phyloP scores from a whole-genome alignment of 64 coral and sea anemone genomes.

The Platygyra sinensis region DNA sequence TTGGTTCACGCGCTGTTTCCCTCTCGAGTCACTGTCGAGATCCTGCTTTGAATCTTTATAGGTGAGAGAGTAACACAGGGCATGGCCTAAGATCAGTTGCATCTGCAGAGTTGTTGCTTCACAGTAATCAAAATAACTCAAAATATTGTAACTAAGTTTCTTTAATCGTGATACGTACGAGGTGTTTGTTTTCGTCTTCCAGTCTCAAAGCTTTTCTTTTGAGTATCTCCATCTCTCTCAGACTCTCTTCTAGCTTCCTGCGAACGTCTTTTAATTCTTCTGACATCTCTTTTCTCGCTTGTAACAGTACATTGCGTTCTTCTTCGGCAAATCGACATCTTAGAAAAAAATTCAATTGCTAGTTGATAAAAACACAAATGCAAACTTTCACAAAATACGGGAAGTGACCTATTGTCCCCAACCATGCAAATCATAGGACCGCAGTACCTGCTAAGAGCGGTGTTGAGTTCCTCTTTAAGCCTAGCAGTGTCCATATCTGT shows the following conservation, averaged over 20 bases:
- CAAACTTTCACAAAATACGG: too few species aligned
- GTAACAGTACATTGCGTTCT: background rate
- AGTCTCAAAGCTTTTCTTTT: constrained; percentile 28
- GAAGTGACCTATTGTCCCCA: background rate
- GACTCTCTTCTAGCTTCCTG: constrained; percentile 2
- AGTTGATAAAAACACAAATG: too few species aligned
- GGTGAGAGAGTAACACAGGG: too few species aligned
- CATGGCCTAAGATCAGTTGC: too few species aligned
- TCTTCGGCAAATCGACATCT: constrained; percentile 20
- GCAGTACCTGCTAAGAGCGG: constrained; percentile 15
- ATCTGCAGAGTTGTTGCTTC: background rate
- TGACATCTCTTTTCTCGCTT: constrained; percentile 34
- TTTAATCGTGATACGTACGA: background rate
- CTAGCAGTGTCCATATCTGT: background rate
- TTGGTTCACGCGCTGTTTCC: too few species aligned
- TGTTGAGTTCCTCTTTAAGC: constrained; percentile 22
- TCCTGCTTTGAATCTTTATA: too few species aligned
- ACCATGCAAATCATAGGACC: background rate
- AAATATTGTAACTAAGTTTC: too few species aligned
- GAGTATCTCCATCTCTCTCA: constrained; percentile 18
- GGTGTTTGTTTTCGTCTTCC: constrained; percentile 30
- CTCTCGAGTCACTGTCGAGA: too few species aligned
- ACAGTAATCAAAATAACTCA: background rate
- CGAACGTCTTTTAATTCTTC: constrained; percentile 21
- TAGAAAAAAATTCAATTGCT: background rate